Base-by-base conservation (phyloP, 2,113 vertebrate species). In the Genyomyrus donnyi region DNA sequence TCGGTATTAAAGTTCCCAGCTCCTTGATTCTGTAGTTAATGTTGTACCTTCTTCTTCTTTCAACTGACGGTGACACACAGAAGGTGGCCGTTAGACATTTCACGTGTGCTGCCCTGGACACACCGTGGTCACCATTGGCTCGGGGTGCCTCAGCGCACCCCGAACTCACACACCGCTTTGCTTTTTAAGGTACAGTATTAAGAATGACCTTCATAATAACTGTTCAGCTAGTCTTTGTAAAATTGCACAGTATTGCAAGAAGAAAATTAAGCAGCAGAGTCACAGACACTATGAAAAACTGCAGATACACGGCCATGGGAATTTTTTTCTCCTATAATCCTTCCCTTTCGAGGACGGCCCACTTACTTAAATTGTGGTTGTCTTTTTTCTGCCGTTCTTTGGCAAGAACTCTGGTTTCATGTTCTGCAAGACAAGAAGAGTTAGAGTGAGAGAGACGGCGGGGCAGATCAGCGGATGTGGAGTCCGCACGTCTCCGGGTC, bases 21-120 rank as follows among this genome's bases (percentile, higher is more conserved):
- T 99, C 98, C 94, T 99, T 99, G 93, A 99, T 99, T 95, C 98
- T 96, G 95, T 99, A 98, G 96, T 99, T 99, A 95, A 99, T 99
- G 95, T 99, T 99, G 95, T 99, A 99, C 93, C 98, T 95, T 92
- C 98, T 95, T 94, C 98, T 96, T 96, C 98, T 97, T 96, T 99
- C 98, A 95, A 99, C 98, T 99, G 93, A 93, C 89, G 93, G 93
- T 94, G 92, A 91, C 95, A 93, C n/a, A 85, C 39, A 46, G 9
- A 8, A n/a, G 17, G 45, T 27, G 53, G 39, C 27, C 1, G 7
- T 39, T 3, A 85, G 7, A n/a, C 39, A 48, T 85, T 85, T 85
- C 19, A 46, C 19, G 19, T 3, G 3, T 21, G 39, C 83, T 45
- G 45, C 2, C 39, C 35, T 19, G 80, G 45, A n/a, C 80, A 39